Evolutionary conservation across 2,797 vertebrate species (phyloP), one percentile per base, ranked within the genome.

Genomic region (Allobates femoralis): DNA sequence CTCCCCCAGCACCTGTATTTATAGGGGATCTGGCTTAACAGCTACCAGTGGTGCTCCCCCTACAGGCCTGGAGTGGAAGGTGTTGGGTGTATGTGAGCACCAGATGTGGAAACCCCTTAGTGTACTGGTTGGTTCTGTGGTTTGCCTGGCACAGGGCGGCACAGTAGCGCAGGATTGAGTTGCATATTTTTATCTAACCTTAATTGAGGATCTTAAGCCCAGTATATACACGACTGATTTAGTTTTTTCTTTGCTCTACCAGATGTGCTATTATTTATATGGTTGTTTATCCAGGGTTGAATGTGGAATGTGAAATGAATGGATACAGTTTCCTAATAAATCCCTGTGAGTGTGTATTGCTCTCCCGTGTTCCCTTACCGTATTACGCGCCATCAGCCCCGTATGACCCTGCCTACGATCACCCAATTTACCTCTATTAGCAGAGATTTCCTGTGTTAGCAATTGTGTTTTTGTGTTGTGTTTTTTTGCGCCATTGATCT

Each of bases 401-500:
- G 11, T 12, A 5, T 58, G 53, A 58, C 28, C 75, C 75, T 30
- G 79, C 30, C 15, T 51, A n/a, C 46, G 8, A 1, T 16, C 60
- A 46, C 19, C 11, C 11, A 53, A 66, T 30, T 26, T 67, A 16
- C 58, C 37, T 62, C 26, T 55, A n/a, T 3, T 12, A 55, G 3
- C 23, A 62, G 37, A 81, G 5, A 30, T 11, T 64, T 67, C 18
- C 11, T 51, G 76, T 81, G 76, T 80, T 80, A 87, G 76, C 23
- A 32, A 34, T 67, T 18, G 53, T 76, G 66, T 81, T 82, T 82
- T 12, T 73, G 37, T 71, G 34, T 82, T 41, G 79, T 82, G 34
- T 87, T 79, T 87, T 79, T 85, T 46, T 76, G 77, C 66, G 26
- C 81, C 50, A 85, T 86, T 87, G 80, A 89, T 89, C 87, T 88